Evolutionary conservation across 2,888 invertebrate genomes (phyloP), one percentile per base, ranked within the genome.

Genomic region (Poecilus cupreus): DNA sequence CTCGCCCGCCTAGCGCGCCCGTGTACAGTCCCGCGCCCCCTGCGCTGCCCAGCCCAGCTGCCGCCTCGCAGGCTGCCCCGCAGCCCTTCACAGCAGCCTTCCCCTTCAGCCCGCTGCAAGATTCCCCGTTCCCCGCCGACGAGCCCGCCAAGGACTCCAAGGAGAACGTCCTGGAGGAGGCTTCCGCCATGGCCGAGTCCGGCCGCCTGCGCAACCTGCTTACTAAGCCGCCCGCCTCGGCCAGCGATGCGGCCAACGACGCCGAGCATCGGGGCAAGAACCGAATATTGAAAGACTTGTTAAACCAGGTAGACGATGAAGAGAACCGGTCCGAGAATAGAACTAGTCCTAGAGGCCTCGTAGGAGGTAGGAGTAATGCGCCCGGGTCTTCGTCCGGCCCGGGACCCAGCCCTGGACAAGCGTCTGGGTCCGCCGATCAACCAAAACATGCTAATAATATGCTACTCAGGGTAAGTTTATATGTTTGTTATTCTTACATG

Each of bases 231-330:
- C 91, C 91, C 49, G 87, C 87, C 76, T 85, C 86, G 8, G 39
- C 82, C 16, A 85, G 85, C n/a, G 87, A 87, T 85, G 86, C 83
- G 81, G 86, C 85, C 81, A 86, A 85, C 79, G 85, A 86, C 82
- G 84, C 85, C 70, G 89, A 89, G 83, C 88, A 86, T 80, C 90
- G 90, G 82, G 91, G 90, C 83, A 90, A 91, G 83, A 88, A 90
- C 84, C 89, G 89, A 85, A 92, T 93, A 87, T 87, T 93, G 83
- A 92, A 92, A 85, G 92, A 91, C 82, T 88, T 94, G 87, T 89
- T 94, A 83, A 94, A 94, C 86, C 93, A 93, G 86, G 92, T 92
- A 79, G 94, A 94, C 84, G 92, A 93, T 75, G 92, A 92, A 70
- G 91, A 90, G 82, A 89, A 89, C 88, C 89, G 87, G 77, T 89